Evolutionary conservation across 2,113 vertebrate genomes (phyloP).

Genomic region (Cebidichthys violaceus): DNA sequence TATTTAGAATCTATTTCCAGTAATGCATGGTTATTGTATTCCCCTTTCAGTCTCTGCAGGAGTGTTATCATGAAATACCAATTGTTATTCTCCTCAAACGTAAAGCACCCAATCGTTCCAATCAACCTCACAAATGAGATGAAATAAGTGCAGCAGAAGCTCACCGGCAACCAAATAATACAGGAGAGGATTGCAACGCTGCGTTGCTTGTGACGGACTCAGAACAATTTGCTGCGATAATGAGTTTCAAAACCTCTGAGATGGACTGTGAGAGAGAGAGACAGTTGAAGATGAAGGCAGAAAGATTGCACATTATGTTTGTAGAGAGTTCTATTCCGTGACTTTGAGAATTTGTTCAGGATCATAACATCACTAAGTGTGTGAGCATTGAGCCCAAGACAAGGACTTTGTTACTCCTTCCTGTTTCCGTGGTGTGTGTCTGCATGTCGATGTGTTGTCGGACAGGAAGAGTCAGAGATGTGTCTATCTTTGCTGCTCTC

Average conservation of each 20-base stretch:
- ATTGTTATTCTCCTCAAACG: slow-evolving; percentile 2
- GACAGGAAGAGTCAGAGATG: too few species aligned
- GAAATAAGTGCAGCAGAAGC: slow-evolving; percentile 13
- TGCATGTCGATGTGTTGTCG: too few species aligned
- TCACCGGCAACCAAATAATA: slow-evolving; percentile 19
- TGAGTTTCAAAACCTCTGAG: slow-evolving; percentile 45
- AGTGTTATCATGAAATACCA: background rate
- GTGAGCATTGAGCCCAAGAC: slow-evolving; percentile 1
- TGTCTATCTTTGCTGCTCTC: too few species aligned
- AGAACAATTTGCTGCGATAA: slow-evolving; percentile 53
- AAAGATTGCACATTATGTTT: background rate
- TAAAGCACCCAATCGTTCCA: background rate
- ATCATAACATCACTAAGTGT: background rate
- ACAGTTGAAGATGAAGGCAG: background rate
- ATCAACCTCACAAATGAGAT: slow-evolving; percentile 19
- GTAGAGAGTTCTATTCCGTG: background rate
- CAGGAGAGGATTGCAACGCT: background rate
- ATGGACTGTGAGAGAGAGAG: background rate
- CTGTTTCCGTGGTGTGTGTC: too few species aligned
- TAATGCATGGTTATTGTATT: too few species aligned
- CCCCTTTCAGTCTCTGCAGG: background rate
- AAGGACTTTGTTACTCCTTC: background rate
- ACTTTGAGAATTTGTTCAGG: background rate
- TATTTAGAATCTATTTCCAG: too few species aligned
- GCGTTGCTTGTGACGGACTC: slow-evolving; percentile 21